Conservation (phyloP, 2,797 vertebrate genomes). For the Scolopax bukidnonensis region DNA sequence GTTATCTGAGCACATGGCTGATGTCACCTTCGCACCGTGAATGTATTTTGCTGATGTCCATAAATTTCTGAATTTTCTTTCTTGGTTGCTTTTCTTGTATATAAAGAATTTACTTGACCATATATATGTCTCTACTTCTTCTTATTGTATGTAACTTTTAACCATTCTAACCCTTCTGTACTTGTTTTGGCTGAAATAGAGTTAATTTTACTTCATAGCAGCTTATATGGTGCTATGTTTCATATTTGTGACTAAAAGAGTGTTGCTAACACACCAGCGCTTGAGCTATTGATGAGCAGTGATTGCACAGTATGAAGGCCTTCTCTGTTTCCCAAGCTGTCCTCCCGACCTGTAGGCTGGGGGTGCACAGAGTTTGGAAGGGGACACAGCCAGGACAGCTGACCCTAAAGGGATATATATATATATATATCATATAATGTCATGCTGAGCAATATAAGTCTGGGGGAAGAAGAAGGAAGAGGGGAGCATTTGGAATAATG, state of each 20-base stretch:
- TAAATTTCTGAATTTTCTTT: background rate
- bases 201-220: background rate
- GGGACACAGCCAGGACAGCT: background rate
- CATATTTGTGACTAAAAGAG: background rate
- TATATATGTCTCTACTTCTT: background rate
- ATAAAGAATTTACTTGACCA: background rate
- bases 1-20: background rate
- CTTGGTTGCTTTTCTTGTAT: background rate
- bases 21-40: background rate
- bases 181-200: background rate
- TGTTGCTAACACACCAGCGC: background rate
- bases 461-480: background rate
- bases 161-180: background rate
- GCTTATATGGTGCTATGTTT: background rate
- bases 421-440: too few species aligned
- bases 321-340: background rate
- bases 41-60: background rate
- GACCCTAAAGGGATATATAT: too few species aligned
- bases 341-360: background rate
- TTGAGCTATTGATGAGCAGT: background rate
- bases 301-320: background rate
- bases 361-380: background rate
- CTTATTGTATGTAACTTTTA: background rate
- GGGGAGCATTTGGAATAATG: too few species aligned
- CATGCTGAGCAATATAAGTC: background rate